phyloP scores from a whole-genome alignment of 2,797 vertebrate genomes.

The Melanotaenia trifasciata region DNA sequence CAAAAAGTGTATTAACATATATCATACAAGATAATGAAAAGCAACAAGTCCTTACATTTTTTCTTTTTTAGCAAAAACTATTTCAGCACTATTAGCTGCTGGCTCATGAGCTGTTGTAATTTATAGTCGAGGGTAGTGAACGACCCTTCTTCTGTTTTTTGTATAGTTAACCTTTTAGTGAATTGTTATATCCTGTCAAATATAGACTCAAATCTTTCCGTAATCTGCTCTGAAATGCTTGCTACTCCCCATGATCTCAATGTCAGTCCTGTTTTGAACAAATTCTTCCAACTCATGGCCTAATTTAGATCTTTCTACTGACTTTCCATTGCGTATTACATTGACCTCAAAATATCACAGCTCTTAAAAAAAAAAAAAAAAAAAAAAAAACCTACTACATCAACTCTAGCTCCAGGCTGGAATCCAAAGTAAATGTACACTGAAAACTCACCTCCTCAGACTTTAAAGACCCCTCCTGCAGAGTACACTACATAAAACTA shows the following conservation, averaged over 20 bases:
- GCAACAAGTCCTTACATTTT: neutral
- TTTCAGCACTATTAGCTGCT: neutral
- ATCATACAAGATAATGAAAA: neutral
- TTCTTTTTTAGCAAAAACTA: neutral
- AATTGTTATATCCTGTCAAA: neutral
- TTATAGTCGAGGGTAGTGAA: neutral
- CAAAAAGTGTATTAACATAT: too few relatives aligned
- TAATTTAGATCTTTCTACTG: constrained; percentile 35
- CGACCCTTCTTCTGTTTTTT: neutral
- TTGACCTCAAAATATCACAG: constrained; percentile 27
- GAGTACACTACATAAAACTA: too few relatives aligned
- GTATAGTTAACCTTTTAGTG: too few relatives aligned
- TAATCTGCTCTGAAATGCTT: constrained; percentile 9
- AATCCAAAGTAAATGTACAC: neutral
- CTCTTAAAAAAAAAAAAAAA: constrained; percentile 14
- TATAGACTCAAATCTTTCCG: constrained; percentile 4
- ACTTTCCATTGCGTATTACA: constrained; percentile 24
- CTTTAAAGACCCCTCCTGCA: neutral
- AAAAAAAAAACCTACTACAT: constrained; percentile 8
- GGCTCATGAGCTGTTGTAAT: neutral
- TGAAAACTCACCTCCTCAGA: constrained; percentile 16
- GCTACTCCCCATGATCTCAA: constrained; percentile 10
- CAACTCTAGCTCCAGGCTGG: constrained; percentile 8
- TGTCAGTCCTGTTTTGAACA: constrained; percentile 38
- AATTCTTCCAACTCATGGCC: constrained; percentile 24